Evolutionary conservation across 2,113 vertebrate species (phyloP), one percentile per base, ranked within the genome.

Genomic region (Thamnophis sirtalis): DNA sequence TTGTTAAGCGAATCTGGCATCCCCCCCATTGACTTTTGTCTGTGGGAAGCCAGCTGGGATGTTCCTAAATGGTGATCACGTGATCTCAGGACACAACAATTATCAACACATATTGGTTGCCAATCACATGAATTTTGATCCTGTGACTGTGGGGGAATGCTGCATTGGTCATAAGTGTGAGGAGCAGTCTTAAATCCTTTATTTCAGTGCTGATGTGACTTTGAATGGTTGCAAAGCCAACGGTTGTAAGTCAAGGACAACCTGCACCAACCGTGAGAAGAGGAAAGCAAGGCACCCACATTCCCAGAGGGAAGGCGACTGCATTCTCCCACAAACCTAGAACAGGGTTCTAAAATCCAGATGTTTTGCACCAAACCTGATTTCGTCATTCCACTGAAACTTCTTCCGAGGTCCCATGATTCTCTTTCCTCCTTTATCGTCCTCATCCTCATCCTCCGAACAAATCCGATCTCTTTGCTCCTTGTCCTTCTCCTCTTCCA

Each of bases 371-470:
- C 89, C 97, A 96, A 96, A 98, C 99, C 98, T 98, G 97, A 99
- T 98, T 93, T 99, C 98, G 21, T 99, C 98, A 55, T 97, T 99
- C 99, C 99, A 99, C 56, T 98, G 98, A 96, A 99, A 99, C 92
- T 98, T 97, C 96, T 99, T 99, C 87, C 98, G 98, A 0, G 99
- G 99, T 48, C 98, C 98, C 91, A 96, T 94, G 1, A 97, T 73
- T 0, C 98, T 98, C 94, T 97, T 98, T 89, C 98, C 98, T 91
- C 96, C 96, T 94, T 96, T 98, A 68, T 98, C 98, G 53, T 99
- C 98, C 87, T 99, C 98, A 5, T 97, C 97, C 0, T 97, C 97
- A 2, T 99, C 98, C 60, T 98, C 98, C 6, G 98, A 98, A 63
- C 97, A 98, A 92, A 96, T 95, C 49, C 97, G 96, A 50, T 97